A percentile compares a stretch with the other conserved stretches of the same genome.
Evolutionary conservation across 2,113 vertebrate species (phyloP).

Genomic region (Myxocyprinus asiaticus): DNA sequence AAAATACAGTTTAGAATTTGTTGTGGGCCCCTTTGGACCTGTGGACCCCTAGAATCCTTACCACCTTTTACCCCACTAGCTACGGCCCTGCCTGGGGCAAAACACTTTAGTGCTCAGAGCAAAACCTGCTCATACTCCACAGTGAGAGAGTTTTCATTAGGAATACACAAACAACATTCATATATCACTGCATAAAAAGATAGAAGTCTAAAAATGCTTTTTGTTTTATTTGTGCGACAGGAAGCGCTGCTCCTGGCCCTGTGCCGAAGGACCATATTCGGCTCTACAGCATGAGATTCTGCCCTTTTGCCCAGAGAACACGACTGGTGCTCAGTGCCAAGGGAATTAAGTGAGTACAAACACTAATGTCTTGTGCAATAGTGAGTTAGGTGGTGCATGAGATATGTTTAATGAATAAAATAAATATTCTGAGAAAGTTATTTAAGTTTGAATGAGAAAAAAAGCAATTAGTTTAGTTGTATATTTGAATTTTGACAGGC

Average conservation of each 20-base stretch:
- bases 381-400: background rate
- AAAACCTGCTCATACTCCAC: too few relatives aligned
- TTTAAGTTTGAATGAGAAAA: background rate
- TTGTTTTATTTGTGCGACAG: slow-evolving; percentile 64
- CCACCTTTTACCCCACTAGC: too few relatives aligned
- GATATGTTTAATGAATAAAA: background rate
- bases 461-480: background rate
- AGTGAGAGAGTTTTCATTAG: too few relatives aligned
- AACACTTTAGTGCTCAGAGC: too few relatives aligned
- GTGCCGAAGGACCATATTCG: slow-evolving; percentile 79
- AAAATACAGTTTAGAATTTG: too few relatives aligned
- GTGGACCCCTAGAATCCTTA: too few relatives aligned
- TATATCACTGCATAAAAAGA: too few relatives aligned
- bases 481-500: slow-evolving; percentile 67
- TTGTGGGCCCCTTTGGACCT: too few relatives aligned
- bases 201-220: background rate
- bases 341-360: slow-evolving; percentile 81
- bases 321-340: slow-evolving; percentile 84
- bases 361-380: background rate
- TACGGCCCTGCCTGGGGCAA: too few relatives aligned
- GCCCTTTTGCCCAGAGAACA: slow-evolving; percentile 85
- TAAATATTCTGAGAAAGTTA: background rate
- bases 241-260: slow-evolving; percentile 78
- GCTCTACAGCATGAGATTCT: slow-evolving; percentile 93
- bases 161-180: too few relatives aligned